Percentiles rank a stretch among this genome's conserved stretches.
phyloP scores from a whole-genome alignment of 2,113 vertebrate genomes.

The Equus przewalskii region DNA sequence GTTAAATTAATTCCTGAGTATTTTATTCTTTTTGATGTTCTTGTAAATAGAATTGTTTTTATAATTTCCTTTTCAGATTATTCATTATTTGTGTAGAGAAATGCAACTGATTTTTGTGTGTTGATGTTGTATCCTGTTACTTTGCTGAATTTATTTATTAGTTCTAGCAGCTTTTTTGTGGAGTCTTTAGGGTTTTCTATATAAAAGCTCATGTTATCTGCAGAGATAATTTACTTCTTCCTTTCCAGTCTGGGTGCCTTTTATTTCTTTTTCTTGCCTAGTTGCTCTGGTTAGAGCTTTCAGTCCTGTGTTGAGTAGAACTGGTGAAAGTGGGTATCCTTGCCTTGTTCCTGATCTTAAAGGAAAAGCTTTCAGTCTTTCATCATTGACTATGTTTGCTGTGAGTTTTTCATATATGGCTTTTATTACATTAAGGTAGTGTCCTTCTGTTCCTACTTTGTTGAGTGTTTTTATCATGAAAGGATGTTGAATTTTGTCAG shows the following conservation, averaged over 20 bases:
- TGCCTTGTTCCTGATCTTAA: background rate
- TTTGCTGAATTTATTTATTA: constrained; percentile 13
- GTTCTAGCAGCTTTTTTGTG: background rate
- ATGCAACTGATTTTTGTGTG: background rate
- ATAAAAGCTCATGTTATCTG: background rate
- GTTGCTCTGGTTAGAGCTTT: background rate
- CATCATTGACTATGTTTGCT: background rate
- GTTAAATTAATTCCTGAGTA: background rate
- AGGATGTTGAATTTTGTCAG: background rate
- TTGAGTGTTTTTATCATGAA: background rate
- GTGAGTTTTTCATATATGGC: background rate
- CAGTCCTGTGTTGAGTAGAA: background rate
- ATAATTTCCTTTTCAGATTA: background rate
- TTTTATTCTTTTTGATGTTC: background rate
- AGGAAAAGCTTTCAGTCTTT: background rate
- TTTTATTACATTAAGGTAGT: background rate
- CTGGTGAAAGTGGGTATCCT: background rate
- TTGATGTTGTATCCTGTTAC: background rate
- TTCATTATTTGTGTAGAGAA: background rate
- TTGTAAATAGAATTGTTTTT: background rate
- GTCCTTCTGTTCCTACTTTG: background rate
- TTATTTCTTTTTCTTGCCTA: background rate
- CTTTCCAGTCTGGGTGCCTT: background rate
- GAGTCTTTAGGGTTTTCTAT: background rate
- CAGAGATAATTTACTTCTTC: background rate